Evolutionary conservation across 2,888 invertebrate genomes (phyloP).

Genomic region (Volucella inanis): DNA sequence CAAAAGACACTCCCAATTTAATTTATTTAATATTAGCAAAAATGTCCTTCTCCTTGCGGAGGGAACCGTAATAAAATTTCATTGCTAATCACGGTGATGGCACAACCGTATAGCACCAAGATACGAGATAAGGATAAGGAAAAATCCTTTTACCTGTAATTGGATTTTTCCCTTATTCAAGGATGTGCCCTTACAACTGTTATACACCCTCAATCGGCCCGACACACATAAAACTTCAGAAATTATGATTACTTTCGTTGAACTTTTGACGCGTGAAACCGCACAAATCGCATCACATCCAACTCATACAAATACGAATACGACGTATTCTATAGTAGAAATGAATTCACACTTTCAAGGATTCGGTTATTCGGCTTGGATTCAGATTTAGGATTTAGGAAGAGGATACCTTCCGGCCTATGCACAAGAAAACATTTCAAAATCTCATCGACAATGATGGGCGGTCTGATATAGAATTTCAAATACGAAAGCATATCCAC

Average conservation of each 20-base stretch:
- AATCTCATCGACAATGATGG: constrained; percentile 49
- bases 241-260: constrained; percentile 71
- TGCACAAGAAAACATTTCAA: constrained; percentile 30
- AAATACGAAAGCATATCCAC: constrained; percentile 8
- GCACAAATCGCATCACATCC: constrained; percentile 57
- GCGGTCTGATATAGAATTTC: neutral
- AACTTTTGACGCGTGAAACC: constrained; percentile 70
- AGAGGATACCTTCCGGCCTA: constrained; percentile 44
- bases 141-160: constrained; percentile 73
- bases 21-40: constrained; percentile 72
- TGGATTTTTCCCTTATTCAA: constrained; percentile 59
- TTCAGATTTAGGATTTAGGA: constrained; percentile 26
- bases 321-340: neutral
- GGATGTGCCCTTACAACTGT: neutral
- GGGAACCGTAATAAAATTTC: constrained; percentile 66
- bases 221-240: constrained; percentile 38
- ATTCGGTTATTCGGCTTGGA: constrained; percentile 44
- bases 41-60: constrained; percentile 54
- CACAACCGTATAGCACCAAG: neutral
- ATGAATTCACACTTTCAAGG: constrained; percentile 45
- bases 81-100: constrained; percentile 66
- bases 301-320: too few species aligned
- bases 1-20: constrained; percentile 51
- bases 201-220: neutral
- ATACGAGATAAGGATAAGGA: constrained; percentile 63